Percentiles rank a stretch among this genome's conserved stretches.
Evolutionary conservation across 2,113 vertebrate species (phyloP).

Genomic region (Pomatorhinus ruficollis): DNA sequence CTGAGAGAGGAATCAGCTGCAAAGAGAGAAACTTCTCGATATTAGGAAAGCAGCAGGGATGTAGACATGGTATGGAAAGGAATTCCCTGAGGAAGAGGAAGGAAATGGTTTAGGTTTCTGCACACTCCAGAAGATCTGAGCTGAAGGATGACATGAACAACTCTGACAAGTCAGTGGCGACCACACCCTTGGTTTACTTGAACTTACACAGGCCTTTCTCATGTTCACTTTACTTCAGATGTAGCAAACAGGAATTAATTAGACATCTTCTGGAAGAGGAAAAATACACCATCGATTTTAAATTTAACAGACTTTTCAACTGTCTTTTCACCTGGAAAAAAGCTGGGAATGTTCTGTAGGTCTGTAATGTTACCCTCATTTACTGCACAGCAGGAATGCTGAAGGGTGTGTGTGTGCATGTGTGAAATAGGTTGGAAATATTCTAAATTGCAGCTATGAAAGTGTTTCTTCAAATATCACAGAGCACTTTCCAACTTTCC

Average conservation of each 20-base stretch:
- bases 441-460: neutral
- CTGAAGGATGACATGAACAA: neutral
- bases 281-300: neutral
- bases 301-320: neutral
- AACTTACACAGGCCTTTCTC: neutral
- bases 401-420: neutral
- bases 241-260: neutral
- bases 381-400: neutral
- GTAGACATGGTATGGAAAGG: neutral
- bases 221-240: neutral
- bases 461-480: neutral
- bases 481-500: neutral
- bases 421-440: neutral
- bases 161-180: neutral
- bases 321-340: neutral
- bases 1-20: neutral
- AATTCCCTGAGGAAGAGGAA: neutral
- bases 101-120: neutral
- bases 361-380: neutral
- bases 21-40: neutral
- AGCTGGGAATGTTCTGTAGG: neutral
- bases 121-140: neutral
- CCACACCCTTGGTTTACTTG: rapidly evolving
- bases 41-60: neutral
- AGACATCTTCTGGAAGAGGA: neutral